phyloP scores from a whole-genome alignment of 2,113 vertebrate species.

The Lophius piscatorius region DNA sequence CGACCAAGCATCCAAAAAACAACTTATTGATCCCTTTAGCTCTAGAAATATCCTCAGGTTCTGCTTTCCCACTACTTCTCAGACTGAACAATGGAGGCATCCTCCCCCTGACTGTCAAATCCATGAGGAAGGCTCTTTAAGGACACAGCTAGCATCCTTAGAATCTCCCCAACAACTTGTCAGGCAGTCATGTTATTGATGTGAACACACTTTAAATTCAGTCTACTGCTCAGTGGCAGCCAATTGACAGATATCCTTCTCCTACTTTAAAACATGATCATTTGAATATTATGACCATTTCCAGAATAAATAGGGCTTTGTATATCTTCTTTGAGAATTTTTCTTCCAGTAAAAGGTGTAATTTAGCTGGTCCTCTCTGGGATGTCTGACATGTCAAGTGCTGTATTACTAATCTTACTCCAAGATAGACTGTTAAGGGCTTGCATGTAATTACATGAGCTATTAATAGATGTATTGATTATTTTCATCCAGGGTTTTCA shows the following conservation, averaged over 20 bases:
- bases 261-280: background rate
- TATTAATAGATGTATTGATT: constrained; percentile 49
- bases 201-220: constrained; percentile 32
- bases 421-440: background rate
- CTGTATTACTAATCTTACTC: constrained; percentile 29
- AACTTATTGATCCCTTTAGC: constrained; percentile 6
- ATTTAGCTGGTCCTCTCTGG: constrained; percentile 42
- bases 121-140: constrained; percentile 29
- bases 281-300: constrained; percentile 28
- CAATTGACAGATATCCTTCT: constrained; percentile 22
- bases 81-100: constrained; percentile 11
- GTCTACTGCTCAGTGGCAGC: constrained; percentile 11
- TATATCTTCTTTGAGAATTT: constrained; percentile 19
- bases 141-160: constrained; percentile 17
- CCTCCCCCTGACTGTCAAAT: constrained; percentile 21
- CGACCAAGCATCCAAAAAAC: background rate
- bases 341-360: constrained; percentile 17
- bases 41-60: background rate
- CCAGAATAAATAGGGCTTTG: constrained; percentile 12
- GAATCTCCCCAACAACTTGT: constrained; percentile 17
- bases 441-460: constrained; percentile 37
- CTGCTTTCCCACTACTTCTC: background rate
- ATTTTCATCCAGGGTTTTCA: constrained; percentile 13
- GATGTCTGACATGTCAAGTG: constrained; percentile 12
- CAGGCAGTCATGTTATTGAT: constrained; percentile 37